A percentile compares a stretch with the other conserved stretches of the same genome.
Conservation (phyloP, 2,113 vertebrate species). For the Stegostoma tigrinum region DNA sequence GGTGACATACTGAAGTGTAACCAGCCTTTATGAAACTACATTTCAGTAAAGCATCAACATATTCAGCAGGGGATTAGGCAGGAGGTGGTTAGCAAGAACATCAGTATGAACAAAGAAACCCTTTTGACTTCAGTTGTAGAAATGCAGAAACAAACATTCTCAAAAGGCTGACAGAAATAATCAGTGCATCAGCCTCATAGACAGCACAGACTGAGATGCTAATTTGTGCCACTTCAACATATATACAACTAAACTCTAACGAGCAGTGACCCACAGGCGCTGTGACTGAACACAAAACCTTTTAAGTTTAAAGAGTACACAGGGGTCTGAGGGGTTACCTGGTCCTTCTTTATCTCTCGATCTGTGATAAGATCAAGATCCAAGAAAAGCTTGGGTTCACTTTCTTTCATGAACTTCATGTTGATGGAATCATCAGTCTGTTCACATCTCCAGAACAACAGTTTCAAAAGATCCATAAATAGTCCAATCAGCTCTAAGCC, state of each 20-base stretch:
- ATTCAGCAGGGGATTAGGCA: neutral
- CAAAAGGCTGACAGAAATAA: neutral
- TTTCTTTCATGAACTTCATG: slow-evolving; percentile 40
- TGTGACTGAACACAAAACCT: neutral
- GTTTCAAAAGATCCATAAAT: slow-evolving; percentile 60
- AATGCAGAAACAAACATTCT: neutral
- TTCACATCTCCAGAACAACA: slow-evolving; percentile 55
- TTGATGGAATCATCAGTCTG: slow-evolving; percentile 41
- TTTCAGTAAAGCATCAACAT: neutral
- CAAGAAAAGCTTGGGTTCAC: slow-evolving; percentile 60
- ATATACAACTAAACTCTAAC: neutral
- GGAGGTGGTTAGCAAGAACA: neutral
- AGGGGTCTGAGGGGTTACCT: slow-evolving; percentile 47
- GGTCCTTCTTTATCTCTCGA: slow-evolving; percentile 47
- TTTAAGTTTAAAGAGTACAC: neutral
- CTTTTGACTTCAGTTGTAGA: neutral
- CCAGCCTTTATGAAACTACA: neutral
- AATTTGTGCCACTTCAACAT: neutral
- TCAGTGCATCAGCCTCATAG: neutral
- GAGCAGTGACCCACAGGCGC: neutral
- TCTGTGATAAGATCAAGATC: slow-evolving; percentile 49
- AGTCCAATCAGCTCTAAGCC: slow-evolving; percentile 54
- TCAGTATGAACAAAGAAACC: neutral
- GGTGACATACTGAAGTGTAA: neutral
- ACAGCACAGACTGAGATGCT: neutral